Evolutionary conservation across 1,140 invertebrate genomes (phyloP), one percentile per base, ranked within the genome.

Genomic region (Bombus picipes): DNA sequence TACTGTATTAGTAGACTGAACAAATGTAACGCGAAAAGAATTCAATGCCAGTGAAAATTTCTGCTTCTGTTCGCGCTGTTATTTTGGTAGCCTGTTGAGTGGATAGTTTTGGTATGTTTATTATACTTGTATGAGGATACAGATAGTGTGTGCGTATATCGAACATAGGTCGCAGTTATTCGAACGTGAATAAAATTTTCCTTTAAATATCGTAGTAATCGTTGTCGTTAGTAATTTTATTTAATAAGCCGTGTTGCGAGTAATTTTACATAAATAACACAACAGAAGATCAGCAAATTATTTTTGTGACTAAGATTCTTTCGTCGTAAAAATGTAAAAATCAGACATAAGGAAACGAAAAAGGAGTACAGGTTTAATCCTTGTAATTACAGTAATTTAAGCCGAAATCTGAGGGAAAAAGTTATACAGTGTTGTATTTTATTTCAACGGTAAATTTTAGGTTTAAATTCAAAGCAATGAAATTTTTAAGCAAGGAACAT

Each of bases 51-150:
- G 32, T 12, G n/a, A 79, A 84, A 84, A 84, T 77, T 79, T 79
- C 32, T 72, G 68, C 28, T 57, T 41, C 43, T 84, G 18, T 68
- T 84, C 37, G 34, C 34, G 39, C 25, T 85, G 76, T 85, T 85
- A 85, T 85, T 85, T 85, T 85, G 68, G 83, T 85, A 72, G 37
- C 34, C 32, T 62, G 66, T 72, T 47, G 83, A 85, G 83, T 59
- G 66, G 76, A 72, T 80, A 85, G 76, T 80, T 79, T 71, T 39
- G n/a, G 25, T 80, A 22, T 59, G 68, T 85, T 85, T 80, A 85
- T 85, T 85, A 70, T 72, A 47, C 83, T 79, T 71, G 41, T 12
- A 72, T 57, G 41, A 59, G 39, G 32, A 65, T 72, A 47, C 68
- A 85, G 68, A 85, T 85, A 77, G 76, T n/a, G 28, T 62, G 3